These are phyloP conservation scores for Enoplosus armatus DNA, from an alignment of 2,797 vertebrate genomes.

Conservation along the genomic window DNA sequence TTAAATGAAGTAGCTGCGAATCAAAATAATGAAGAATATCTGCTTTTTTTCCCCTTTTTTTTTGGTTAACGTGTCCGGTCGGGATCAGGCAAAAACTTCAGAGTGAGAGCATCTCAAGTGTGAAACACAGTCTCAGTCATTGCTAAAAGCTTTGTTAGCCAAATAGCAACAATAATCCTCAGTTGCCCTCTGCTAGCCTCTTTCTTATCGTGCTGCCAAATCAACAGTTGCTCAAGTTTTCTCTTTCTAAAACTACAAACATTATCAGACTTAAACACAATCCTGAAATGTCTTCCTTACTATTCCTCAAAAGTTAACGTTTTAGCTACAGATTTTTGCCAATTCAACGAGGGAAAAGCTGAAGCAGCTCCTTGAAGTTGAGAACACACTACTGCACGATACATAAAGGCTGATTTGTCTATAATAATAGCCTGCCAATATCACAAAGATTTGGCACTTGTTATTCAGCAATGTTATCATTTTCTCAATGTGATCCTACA, in stretches of 20 bases:
- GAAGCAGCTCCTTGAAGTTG: not conserved
- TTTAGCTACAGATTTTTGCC: too few relatives aligned
- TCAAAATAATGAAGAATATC: conserved; percentile 25
- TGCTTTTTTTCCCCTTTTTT: not conserved
- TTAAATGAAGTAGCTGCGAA: conserved; percentile 48
- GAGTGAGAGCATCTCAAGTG: not conserved
- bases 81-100: not conserved
- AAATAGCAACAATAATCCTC: not conserved
- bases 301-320: not conserved
- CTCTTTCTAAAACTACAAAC: conserved; percentile 3
- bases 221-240: not conserved
- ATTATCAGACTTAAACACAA: not conserved
- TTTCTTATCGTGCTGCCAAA: conserved; percentile 7
- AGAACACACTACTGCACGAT: not conserved
- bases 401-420: not conserved
- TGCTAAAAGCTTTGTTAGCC: conserved; percentile 16
- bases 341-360: not conserved
- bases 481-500: not conserved
- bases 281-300: not conserved
- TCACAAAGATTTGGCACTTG: not conserved
- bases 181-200: not conserved
- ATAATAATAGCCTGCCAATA: not conserved
- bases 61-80: not conserved
- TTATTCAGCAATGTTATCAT: too few relatives aligned
- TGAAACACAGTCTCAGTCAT: conserved; percentile 19